Evolutionary conservation across 2,888 invertebrate genomes (phyloP).

Genomic region (Synergus laeviventris): DNA sequence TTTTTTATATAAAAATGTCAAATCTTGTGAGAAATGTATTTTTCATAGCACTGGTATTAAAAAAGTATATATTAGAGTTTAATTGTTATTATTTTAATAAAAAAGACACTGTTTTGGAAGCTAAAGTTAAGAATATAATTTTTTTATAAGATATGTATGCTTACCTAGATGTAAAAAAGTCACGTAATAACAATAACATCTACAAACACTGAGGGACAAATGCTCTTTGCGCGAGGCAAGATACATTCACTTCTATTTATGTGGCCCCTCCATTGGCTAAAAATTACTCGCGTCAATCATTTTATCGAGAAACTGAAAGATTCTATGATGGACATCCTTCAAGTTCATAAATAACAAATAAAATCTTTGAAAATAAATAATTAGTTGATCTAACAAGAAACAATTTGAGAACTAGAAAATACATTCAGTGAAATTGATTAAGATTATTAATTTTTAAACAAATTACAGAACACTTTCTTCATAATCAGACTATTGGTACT

Average conservation of each 20-base stretch:
- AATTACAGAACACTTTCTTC: background rate
- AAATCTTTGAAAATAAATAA: no score
- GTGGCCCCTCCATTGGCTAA: constrained; percentile 28
- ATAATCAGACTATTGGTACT: background rate
- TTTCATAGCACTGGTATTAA: no score
- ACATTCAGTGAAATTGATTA: background rate
- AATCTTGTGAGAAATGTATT: background rate
- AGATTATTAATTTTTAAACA: background rate
- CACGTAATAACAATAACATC: constrained; percentile 19
- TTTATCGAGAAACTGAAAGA: constrained; percentile 23
- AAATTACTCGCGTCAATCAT: constrained; percentile 16
- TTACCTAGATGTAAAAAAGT: constrained; percentile 12
- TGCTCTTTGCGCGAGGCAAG: constrained; percentile 17
- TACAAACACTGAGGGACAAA: constrained; percentile 26
- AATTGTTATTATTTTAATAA: background rate
- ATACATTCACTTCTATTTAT: constrained; percentile 38
- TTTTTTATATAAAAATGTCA: background rate
- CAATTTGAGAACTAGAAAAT: no score
- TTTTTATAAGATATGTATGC: background rate
- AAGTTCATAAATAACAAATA: background rate
- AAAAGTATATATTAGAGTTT: no score
- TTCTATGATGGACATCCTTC: constrained; percentile 12
- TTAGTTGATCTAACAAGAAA: no score
- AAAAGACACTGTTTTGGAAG: background rate
- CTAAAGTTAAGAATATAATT: background rate